phyloP scores from a whole-genome alignment of 2,113 vertebrate species.

The Tragelaphus scriptus region DNA sequence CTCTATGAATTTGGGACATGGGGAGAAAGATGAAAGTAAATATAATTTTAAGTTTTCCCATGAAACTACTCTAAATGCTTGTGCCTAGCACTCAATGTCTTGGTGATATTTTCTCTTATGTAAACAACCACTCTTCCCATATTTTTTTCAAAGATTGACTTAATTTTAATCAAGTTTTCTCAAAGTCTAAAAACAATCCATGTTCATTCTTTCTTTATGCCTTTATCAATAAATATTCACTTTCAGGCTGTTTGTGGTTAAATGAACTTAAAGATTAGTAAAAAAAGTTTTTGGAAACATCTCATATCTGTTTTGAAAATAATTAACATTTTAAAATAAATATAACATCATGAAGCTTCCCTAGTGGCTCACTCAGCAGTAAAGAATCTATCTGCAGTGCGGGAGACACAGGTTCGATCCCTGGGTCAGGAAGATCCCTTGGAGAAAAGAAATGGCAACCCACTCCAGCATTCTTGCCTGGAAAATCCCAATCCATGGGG shows the following conservation, averaged over 20 bases:
- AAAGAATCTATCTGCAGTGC: neutral
- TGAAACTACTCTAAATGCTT: slow-evolving; percentile 32
- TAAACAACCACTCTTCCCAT: neutral
- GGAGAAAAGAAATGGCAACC: neutral
- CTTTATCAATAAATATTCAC: neutral
- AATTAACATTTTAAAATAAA: neutral
- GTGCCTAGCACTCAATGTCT: neutral
- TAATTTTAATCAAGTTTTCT: slow-evolving; percentile 3
- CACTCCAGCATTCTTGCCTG: neutral
- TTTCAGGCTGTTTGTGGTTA: neutral
- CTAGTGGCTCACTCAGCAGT: neutral
- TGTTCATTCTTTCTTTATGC: neutral
- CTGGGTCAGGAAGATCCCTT: neutral
- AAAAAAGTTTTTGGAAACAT: neutral
- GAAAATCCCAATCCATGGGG: neutral
- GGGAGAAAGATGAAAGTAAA: slow-evolving; percentile 6
- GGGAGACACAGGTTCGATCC: neutral
- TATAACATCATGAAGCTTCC: neutral
- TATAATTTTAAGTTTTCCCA: slow-evolving; percentile 15
- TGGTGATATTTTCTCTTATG: slow-evolving; percentile 18
- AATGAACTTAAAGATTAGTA: neutral
- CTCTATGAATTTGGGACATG: neutral
- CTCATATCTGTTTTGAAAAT: neutral
- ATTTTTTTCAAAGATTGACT: neutral
- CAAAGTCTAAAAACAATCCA: slow-evolving; percentile 20